Base-by-base conservation (phyloP, 2,888 invertebrate species). In the Amorpha juglandis region DNA sequence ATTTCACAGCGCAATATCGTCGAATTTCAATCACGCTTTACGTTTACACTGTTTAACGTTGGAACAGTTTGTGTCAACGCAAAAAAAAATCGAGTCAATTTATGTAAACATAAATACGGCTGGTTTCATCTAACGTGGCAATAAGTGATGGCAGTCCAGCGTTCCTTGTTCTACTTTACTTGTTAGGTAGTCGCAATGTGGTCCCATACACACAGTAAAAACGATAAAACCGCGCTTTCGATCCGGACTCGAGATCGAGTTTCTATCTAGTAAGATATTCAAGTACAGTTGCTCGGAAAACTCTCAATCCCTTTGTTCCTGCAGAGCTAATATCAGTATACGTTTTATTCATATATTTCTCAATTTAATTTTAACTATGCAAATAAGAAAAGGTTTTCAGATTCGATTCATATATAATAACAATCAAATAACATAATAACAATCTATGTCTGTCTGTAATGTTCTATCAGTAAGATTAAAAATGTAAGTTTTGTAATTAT, bases 221-320 rank as follows among this genome's bases (percentile, higher is more conserved):
- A 89, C 81, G 76, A 81, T 84, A 83, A 82, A 86, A 81, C 74
- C 81, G 82, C 88, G 90, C 91, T 92, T 92, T 92, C 92, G 83
- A 90, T 91, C 91, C 88, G 89, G 88, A 84, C 83, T 68, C 76
- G 73, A 71, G 78, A 78, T 78, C 88, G 72, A 86, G 90, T 90
- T 92, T 91, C 90, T 88, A 88, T 84, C 82, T 86, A 77, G 80
- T 81, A 84, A 85, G 80, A 80, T 80, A 83, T 75, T 74, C 74
- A 73, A 74, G 83, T 85, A 87, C 82, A 80, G 69, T 82, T 77
- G 73, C 71, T 72, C 66, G 74, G 76, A 70, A 77, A 82, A 78
- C 70, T 73, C 69, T 67, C 70, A 68, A 9, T 70, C 70, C 74
- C 73, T 77, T 75, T 74, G 74, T 73, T 72, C 73, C 70, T 71